A percentile compares a stretch with the other conserved stretches of the same genome.
These are phyloP conservation scores for Polyodon spathula DNA, from an alignment of 2,113 vertebrate genomes.

Conservation along the genomic window DNA sequence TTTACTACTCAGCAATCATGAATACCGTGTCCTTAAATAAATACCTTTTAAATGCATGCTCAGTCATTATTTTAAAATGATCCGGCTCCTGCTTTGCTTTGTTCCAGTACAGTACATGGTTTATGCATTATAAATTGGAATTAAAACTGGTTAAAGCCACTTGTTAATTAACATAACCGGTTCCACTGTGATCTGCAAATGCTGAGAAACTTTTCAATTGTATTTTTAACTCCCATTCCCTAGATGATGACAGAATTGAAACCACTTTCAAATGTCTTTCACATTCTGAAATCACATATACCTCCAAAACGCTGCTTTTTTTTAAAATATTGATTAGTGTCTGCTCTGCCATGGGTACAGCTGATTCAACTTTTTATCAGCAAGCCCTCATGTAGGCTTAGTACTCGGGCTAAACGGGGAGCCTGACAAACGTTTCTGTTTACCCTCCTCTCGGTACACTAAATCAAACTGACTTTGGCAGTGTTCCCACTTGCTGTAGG, in stretches of 20 bases:
- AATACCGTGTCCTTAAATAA: too few relatives aligned
- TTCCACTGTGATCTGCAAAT: neutral
- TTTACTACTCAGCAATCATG: too few relatives aligned
- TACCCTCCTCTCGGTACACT: constrained; percentile 42
- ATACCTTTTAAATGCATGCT: too few relatives aligned
- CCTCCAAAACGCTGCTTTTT: constrained; percentile 18
- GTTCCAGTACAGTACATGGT: too few relatives aligned
- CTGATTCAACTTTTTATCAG: constrained; percentile 38
- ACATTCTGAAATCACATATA: constrained; percentile 2
- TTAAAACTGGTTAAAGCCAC: too few relatives aligned
- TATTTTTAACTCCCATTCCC: neutral
- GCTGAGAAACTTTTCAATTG: neutral
- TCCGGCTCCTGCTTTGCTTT: too few relatives aligned
- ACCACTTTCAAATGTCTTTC: constrained; percentile 2
- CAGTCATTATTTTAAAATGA: too few relatives aligned
- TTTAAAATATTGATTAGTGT: constrained; percentile 31
- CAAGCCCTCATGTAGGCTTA: constrained; percentile 35
- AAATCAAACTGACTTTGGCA: constrained; percentile 48
- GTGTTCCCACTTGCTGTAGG: constrained; percentile 40
- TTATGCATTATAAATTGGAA: too few relatives aligned
- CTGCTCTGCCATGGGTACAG: constrained; percentile 26
- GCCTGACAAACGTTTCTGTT: constrained; percentile 52
- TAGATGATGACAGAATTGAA: neutral
- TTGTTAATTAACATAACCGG: neutral
- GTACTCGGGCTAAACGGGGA: constrained; percentile 23